Conservation (phyloP, 2,113 vertebrate species). For the Morone chrysops region DNA sequence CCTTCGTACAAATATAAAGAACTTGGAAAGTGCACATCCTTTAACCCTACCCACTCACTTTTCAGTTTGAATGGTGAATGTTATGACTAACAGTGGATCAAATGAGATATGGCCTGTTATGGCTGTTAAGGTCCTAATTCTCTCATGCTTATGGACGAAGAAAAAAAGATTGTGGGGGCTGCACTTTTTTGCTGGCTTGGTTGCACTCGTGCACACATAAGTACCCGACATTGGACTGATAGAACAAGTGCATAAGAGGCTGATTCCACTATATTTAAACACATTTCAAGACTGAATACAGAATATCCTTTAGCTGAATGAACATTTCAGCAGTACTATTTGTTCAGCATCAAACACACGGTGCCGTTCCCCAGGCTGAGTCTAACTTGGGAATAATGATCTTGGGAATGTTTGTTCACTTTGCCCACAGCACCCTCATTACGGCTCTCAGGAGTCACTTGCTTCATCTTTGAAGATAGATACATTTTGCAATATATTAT, state of each 20-base stretch:
- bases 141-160: constrained; percentile 9
- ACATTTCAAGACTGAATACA: constrained; percentile 29
- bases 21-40: constrained; percentile 27
- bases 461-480: constrained; percentile 66
- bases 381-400: constrained; percentile 76
- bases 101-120: constrained; percentile 20
- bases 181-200: background rate
- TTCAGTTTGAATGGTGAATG: constrained; percentile 10
- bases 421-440: constrained; percentile 71
- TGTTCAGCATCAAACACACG: constrained; percentile 59
- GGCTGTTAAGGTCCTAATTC: background rate
- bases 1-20: constrained; percentile 11
- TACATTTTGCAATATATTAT: constrained; percentile 66
- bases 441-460: constrained; percentile 62
- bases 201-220: constrained; percentile 1
- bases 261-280: constrained; percentile 49
- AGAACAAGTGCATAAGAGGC: constrained; percentile 28
- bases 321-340: constrained; percentile 54
- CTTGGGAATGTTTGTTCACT: constrained; percentile 72
- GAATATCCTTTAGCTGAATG: constrained; percentile 37
- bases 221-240: constrained; percentile 17
- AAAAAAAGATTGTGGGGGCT: background rate
- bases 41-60: constrained; percentile 17
- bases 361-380: constrained; percentile 47
- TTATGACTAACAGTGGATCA: constrained; percentile 33